These are phyloP conservation scores for Phyllostomus hastatus DNA, from an alignment of 2,113 vertebrate genomes.

Conservation along the genomic window DNA sequence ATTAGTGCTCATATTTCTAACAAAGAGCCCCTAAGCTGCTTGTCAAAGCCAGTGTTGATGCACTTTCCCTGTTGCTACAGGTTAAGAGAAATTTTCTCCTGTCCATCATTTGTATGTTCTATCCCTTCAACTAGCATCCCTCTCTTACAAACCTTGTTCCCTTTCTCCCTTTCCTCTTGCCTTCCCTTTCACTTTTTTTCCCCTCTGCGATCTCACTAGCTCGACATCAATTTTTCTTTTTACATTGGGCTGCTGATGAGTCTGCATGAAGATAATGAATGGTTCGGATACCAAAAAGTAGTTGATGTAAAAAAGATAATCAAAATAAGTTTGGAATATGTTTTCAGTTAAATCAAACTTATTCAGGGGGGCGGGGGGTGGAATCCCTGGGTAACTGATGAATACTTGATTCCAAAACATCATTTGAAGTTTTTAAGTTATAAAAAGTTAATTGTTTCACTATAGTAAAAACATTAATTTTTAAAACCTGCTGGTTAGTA, in stretches of 20 bases:
- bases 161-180: not conserved
- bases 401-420: not conserved
- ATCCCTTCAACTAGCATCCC: rapidly evolving
- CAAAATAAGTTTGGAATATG: not conserved
- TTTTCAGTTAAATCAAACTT: not conserved
- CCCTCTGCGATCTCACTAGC: not conserved
- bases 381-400: not conserved
- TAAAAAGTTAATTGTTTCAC: not conserved
- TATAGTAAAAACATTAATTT: not conserved
- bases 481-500: not conserved
- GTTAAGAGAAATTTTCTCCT: not conserved
- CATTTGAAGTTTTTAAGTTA: not conserved
- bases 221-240: not conserved
- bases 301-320: not conserved
- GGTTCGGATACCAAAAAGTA: not conserved
- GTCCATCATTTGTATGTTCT: not conserved
- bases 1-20: not conserved
- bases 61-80: not conserved
- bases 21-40: not conserved
- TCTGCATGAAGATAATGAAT: not conserved
- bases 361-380: not conserved
- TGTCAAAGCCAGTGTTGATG: not conserved
- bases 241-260: not conserved
- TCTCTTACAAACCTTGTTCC: not conserved
- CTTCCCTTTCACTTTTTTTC: not conserved